Conservation (phyloP, 2,797 vertebrate species). For the Manis pentadactyla region DNA sequence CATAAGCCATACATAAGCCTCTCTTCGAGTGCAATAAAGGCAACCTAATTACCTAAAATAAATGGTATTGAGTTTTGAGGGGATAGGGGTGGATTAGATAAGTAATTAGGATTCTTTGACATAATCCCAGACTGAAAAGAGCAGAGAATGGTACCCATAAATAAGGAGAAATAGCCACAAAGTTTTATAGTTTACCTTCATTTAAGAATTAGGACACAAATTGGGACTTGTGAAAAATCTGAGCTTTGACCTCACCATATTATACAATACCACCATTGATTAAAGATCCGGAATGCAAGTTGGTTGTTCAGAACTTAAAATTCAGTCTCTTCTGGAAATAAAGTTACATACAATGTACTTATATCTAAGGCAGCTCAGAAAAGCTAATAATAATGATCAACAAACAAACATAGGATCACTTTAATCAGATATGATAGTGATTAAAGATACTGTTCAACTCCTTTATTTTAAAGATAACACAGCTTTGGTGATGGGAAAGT, state of each 20-base stretch:
- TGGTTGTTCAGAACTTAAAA: conserved; percentile 31
- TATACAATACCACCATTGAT: neutral
- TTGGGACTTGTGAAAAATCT: neutral
- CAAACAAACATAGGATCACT: neutral
- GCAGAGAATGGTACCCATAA: neutral
- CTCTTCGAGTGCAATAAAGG: neutral
- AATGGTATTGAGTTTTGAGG: too few relatives aligned
- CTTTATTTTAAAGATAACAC: neutral
- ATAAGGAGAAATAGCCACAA: neutral
- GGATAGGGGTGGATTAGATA: neutral
- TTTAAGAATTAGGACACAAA: conserved; percentile 5
- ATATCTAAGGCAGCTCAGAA: neutral
- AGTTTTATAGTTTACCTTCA: neutral
- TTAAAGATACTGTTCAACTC: neutral
- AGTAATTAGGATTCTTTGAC: neutral
- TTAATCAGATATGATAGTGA: neutral
- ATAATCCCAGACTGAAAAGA: neutral
- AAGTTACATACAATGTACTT: neutral
- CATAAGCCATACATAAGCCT: neutral
- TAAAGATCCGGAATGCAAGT: neutral
- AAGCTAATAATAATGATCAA: neutral
- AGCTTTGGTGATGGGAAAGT: neutral
- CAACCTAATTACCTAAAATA: neutral
- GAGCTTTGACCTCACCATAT: neutral
- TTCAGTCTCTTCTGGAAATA: neutral